Conservation (phyloP, 1,140 invertebrate species). For the Zaprionus vittiger region DNA sequence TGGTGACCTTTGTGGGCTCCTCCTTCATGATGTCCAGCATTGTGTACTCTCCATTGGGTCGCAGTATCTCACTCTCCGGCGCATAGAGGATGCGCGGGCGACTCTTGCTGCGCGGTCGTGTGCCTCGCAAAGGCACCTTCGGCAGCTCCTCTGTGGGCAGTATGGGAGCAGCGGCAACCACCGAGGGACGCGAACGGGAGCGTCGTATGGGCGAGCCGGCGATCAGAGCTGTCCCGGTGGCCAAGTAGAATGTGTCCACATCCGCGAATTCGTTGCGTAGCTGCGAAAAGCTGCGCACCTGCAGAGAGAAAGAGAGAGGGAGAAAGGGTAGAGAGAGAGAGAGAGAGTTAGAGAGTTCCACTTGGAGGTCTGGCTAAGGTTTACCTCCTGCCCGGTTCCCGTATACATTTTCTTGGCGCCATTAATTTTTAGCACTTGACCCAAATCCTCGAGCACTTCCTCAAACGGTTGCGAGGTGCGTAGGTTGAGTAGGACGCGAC, state of each 20-base stretch:
- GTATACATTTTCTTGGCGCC: conserved; percentile 95
- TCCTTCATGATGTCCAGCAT: conserved; percentile 93
- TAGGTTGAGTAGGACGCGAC: conserved; percentile 95
- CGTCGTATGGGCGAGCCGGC: conserved; percentile 88
- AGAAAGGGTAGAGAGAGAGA: neutral
- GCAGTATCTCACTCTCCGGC: conserved; percentile 90
- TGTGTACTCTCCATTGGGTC: conserved; percentile 89
- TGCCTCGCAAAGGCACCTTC: conserved; percentile 84
- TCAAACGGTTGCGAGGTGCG: conserved; percentile 97
- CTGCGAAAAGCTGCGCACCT: conserved; percentile 94
- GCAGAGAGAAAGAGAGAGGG: neutral
- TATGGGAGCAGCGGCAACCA: conserved; percentile 78
- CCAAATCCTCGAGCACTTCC: conserved; percentile 96
- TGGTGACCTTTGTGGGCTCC: conserved; percentile 92
- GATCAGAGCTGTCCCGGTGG: conserved; percentile 86
- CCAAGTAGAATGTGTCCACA: conserved; percentile 95
- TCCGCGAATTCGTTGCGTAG: conserved; percentile 95
- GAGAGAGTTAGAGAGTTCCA: neutral
- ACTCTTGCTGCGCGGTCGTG: conserved; percentile 92
- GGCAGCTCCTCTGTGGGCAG: conserved; percentile 86
- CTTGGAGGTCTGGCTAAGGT: neutral
- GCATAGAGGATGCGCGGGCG: conserved; percentile 91
- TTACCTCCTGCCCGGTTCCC: conserved; percentile 94
- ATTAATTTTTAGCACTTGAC: conserved; percentile 95
- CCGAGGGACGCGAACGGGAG: conserved; percentile 88